Evolutionary conservation across 2,113 vertebrate species (phyloP).

Genomic region (Phasianus colchicus): DNA sequence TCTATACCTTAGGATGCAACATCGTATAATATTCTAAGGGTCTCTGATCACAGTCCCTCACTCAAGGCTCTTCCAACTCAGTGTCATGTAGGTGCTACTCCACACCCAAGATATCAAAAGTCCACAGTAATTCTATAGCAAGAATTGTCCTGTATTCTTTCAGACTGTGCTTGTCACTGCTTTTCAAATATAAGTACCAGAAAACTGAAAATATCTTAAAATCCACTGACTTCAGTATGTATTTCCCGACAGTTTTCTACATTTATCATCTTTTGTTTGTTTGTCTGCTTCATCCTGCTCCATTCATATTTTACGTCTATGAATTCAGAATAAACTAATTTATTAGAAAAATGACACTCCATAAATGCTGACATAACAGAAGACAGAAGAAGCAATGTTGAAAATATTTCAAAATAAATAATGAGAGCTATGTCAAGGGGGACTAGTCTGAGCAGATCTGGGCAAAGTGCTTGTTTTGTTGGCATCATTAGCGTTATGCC

Average conservation of each 20-base stretch:
- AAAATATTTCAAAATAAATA: conserved; percentile 23
- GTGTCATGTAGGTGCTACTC: background rate
- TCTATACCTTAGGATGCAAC: background rate
- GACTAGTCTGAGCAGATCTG: background rate
- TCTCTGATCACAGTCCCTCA: background rate
- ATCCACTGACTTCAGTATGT: background rate
- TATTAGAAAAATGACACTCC: background rate
- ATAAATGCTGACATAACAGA: background rate
- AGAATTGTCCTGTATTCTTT: background rate
- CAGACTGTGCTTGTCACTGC: background rate
- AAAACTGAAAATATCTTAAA: background rate
- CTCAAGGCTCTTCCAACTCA: background rate
- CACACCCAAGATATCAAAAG: background rate
- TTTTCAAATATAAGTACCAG: background rate
- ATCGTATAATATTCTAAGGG: background rate
- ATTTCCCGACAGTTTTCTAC: background rate
- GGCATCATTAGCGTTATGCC: background rate
- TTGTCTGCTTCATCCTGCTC: background rate
- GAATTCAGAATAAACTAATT: conserved; percentile 19
- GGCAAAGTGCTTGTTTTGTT: background rate
- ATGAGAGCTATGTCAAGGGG: background rate
- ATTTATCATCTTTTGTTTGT: background rate
- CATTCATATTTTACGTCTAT: background rate
- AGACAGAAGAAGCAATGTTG: background rate
- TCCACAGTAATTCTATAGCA: background rate